Conservation (phyloP, 2,888 invertebrate genomes). For the Pammene fasciana region DNA sequence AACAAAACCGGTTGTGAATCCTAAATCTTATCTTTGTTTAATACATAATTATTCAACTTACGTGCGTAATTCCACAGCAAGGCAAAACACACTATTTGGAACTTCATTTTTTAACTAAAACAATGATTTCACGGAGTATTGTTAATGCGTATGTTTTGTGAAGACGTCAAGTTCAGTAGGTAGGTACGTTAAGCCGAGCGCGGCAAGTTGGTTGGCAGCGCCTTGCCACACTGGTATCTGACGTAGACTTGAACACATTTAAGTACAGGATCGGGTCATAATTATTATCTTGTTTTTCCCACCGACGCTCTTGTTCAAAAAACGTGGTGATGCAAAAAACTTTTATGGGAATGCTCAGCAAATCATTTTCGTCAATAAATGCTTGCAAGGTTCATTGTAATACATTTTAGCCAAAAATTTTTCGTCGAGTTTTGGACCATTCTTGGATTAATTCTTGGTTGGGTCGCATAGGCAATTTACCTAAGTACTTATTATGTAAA, state of each 20-base stretch:
- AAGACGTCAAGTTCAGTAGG: no score
- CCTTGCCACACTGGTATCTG: constrained; percentile 68
- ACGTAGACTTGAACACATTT: constrained; percentile 73
- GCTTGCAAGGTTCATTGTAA: neutral
- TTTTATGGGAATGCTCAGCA: neutral
- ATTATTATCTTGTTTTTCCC: constrained; percentile 59
- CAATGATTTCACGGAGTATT: constrained; percentile 7
- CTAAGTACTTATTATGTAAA: no score
- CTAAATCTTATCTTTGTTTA: constrained; percentile 18
- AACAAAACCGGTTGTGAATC: constrained; percentile 28
- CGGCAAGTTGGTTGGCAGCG: constrained; percentile 52
- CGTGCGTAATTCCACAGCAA: constrained; percentile 58
- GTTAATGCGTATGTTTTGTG: constrained; percentile 15
- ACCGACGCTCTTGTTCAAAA: constrained; percentile 52
- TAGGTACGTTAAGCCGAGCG: constrained; percentile 31
- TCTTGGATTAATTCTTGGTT: no score
- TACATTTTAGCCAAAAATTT: no score
- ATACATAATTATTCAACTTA: constrained; percentile 50
- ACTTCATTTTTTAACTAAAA: constrained; percentile 54
- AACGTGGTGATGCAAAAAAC: constrained; percentile 6
- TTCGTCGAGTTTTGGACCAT: no score
- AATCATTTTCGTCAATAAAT: neutral
- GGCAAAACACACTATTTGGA: constrained; percentile 54
- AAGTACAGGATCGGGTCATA: constrained; percentile 51
- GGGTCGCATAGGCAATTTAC: no score